Conservation (phyloP, 2,797 vertebrate species). For the Bradypodion ventrale region DNA sequence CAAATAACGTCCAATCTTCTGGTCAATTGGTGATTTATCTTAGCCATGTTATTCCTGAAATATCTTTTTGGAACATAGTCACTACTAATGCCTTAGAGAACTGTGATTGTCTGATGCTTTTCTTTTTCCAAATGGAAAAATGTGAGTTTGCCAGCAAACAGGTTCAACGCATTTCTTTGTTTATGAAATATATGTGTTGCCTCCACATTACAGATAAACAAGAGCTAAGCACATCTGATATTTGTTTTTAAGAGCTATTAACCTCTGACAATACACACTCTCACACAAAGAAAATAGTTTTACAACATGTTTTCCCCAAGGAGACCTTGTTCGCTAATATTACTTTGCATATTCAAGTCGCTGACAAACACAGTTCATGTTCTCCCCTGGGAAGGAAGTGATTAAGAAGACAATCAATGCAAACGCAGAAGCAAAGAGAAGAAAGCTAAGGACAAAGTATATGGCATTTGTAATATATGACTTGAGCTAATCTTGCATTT, state of each 20-base stretch:
- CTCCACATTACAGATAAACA: background rate
- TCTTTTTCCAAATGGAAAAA: background rate
- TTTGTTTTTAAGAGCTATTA: background rate
- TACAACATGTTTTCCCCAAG: constrained; percentile 1
- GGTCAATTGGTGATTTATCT: background rate
- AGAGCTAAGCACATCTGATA: background rate
- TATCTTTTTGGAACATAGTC: background rate
- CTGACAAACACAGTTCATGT: constrained; percentile 25
- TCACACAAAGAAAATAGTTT: background rate
- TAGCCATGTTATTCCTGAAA: background rate
- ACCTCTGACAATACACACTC: background rate
- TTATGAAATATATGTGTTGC: background rate
- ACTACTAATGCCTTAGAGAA: background rate
- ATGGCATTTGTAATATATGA: constrained; percentile 65
- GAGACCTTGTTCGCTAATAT: background rate
- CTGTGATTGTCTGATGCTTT: background rate
- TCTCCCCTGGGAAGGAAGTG: constrained; percentile 44
- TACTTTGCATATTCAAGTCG: constrained; percentile 17
- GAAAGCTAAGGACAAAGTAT: constrained; percentile 19
- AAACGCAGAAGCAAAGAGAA: constrained; percentile 32
- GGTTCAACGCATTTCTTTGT: background rate
- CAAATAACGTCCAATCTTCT: background rate
- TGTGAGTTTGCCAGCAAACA: background rate
- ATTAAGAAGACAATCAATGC: constrained; percentile 62
- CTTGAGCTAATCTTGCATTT: constrained; percentile 39